Conservation (phyloP, 2,113 vertebrate genomes). For the Syngnathoides biaculeatus region DNA sequence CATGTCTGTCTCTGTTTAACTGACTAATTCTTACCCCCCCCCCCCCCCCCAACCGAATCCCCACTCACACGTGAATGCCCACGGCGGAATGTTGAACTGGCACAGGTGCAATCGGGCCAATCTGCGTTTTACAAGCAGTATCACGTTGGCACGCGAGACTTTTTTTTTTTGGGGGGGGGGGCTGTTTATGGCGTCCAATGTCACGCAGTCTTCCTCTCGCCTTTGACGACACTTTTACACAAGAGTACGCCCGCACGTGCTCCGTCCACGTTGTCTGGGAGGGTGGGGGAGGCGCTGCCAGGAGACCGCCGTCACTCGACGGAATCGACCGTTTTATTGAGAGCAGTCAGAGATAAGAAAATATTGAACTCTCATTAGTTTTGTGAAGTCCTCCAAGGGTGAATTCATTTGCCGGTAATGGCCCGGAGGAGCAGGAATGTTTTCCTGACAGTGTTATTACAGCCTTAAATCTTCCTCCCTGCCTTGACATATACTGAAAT, state of each 20-base stretch:
- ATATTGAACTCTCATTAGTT: slow-evolving; percentile 4
- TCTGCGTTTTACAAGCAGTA: slow-evolving; percentile 57
- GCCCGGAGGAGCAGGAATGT: neutral
- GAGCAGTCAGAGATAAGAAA: neutral
- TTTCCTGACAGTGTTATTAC: neutral
- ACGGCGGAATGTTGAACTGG: slow-evolving; percentile 32
- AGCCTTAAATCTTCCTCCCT: slow-evolving; percentile 2
- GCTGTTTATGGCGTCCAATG: slow-evolving; percentile 56
- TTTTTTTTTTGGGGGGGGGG: too few relatives aligned
- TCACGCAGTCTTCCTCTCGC: slow-evolving; percentile 54
- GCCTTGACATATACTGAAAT: slow-evolving; percentile 2
- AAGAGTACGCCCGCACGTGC: slow-evolving; percentile 71
- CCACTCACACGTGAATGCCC: slow-evolving; percentile 1
- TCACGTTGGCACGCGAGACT: slow-evolving; percentile 54
- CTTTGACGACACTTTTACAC: slow-evolving; percentile 55
- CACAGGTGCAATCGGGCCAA: slow-evolving; percentile 60
- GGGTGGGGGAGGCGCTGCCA: slow-evolving; percentile 35
- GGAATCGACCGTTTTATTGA: neutral
- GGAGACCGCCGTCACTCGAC: slow-evolving; percentile 33
- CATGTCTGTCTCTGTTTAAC: slow-evolving; percentile 51
- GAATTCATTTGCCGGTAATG: neutral
- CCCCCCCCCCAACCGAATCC: neutral
- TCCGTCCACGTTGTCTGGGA: slow-evolving; percentile 61
- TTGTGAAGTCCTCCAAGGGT: neutral
- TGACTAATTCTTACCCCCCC: slow-evolving; percentile 37